Percentiles rank a stretch among this genome's conserved stretches.
These are phyloP conservation scores for Trochalopteron elliotii DNA, from an alignment of 2,113 vertebrate species.

Conservation along the genomic window DNA sequence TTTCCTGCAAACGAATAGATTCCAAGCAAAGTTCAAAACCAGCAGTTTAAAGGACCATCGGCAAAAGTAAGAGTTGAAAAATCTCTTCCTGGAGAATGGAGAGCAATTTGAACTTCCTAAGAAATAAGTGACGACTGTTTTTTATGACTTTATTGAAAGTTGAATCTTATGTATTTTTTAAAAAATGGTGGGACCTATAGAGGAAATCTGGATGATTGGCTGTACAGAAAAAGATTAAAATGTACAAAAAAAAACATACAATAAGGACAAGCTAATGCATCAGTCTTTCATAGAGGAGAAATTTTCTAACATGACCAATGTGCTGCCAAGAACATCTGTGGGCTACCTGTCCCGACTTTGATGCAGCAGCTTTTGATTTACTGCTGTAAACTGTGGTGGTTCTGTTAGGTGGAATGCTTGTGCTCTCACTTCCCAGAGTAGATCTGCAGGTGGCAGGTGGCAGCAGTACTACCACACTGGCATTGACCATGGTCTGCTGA, in stretches of 20 bases:
- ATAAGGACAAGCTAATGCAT: neutral
- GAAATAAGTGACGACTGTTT: neutral
- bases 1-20: neutral
- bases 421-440: neutral
- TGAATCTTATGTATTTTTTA: neutral
- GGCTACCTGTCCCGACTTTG: neutral
- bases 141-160: neutral
- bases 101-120: neutral
- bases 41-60: neutral
- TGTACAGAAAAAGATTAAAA: accelerated
- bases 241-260: neutral
- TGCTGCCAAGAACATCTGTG: neutral
- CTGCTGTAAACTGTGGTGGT: neutral
- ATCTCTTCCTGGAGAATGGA: neutral
- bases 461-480: accelerated
- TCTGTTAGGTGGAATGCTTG: neutral
- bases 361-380: neutral
- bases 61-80: neutral
- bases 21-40: neutral
- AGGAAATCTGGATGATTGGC: neutral
- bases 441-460: neutral
- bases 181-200: neutral
- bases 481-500: accelerated
- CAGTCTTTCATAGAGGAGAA: neutral
- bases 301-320: neutral